A percentile compares a stretch with the other conserved stretches of the same genome.
Evolutionary conservation across 1,140 invertebrate species (phyloP).

Genomic region (Bombus balteatus): DNA sequence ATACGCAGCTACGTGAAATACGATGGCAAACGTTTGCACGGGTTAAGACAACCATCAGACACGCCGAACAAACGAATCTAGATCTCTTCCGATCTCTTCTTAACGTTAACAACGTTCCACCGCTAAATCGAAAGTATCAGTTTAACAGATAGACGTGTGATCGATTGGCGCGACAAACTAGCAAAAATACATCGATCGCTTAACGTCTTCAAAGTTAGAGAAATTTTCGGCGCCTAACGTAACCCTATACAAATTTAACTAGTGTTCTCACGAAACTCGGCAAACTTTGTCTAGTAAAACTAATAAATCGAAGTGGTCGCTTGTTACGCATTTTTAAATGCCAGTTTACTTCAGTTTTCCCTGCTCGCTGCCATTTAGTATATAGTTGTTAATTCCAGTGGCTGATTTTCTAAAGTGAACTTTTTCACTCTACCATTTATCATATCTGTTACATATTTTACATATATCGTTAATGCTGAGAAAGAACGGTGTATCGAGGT

Average conservation of each 20-base stretch:
- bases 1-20: no score
- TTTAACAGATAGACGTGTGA: fast-evolving
- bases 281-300: background rate
- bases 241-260: no score
- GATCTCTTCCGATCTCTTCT: background rate
- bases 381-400: background rate
- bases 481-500: background rate
- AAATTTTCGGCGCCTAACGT: no score
- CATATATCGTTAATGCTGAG: fast-evolving
- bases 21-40: no score
- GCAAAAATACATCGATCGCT: no score
- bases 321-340: background rate
- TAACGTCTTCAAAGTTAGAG: no score
- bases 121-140: background rate
- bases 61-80: background rate
- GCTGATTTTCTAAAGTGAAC: background rate
- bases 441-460: background rate
- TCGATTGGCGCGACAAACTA: no score
- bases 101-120: background rate
- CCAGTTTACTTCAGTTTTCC: background rate
- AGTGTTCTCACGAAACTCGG: background rate
- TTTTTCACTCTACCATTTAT: no score
- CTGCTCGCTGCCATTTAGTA: no score
- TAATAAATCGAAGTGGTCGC: background rate
- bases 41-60: background rate